Evolutionary conservation across 2,888 invertebrate genomes (phyloP).

Genomic region (Eumacrocentrus americanus): DNA sequence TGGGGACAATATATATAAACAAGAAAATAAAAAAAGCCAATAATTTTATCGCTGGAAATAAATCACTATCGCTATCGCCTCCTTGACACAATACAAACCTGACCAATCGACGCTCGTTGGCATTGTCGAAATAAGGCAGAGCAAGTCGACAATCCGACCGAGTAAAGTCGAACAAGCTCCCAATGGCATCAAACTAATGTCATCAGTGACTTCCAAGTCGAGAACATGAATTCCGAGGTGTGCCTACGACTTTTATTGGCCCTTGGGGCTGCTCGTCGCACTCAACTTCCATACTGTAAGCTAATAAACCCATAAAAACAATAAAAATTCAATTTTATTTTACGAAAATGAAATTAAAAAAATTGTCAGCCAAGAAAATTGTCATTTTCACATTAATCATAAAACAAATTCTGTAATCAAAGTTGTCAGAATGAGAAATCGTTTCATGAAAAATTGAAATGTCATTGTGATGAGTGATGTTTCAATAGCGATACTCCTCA

Average conservation of each 20-base stretch:
- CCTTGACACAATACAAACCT: not conserved
- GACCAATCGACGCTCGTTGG: not conserved
- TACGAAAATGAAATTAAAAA: not conserved
- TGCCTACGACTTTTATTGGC: not conserved
- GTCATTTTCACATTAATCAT: not conserved
- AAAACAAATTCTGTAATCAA: not conserved
- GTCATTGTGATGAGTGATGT: conserved; percentile 9
- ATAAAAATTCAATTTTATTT: not conserved
- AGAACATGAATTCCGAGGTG: not conserved
- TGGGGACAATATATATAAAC: not conserved
- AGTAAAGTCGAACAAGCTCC: not conserved
- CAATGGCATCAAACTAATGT: not conserved
- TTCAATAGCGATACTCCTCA: not conserved
- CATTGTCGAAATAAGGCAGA: not conserved
- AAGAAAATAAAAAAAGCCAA: not conserved
- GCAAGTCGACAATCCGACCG: not conserved
- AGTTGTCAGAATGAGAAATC: not conserved
- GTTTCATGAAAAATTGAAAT: conserved; percentile 1
- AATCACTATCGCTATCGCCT: conserved; percentile 6
- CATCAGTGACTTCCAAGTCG: not conserved
- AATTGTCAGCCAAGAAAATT: conserved; percentile 15
- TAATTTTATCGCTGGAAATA: conserved; percentile 7
- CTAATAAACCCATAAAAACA: not conserved
- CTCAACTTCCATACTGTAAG: not conserved
- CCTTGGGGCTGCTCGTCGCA: not conserved